phyloP scores from a whole-genome alignment of 2,888 invertebrate species.

The Periphyllus acericola region DNA sequence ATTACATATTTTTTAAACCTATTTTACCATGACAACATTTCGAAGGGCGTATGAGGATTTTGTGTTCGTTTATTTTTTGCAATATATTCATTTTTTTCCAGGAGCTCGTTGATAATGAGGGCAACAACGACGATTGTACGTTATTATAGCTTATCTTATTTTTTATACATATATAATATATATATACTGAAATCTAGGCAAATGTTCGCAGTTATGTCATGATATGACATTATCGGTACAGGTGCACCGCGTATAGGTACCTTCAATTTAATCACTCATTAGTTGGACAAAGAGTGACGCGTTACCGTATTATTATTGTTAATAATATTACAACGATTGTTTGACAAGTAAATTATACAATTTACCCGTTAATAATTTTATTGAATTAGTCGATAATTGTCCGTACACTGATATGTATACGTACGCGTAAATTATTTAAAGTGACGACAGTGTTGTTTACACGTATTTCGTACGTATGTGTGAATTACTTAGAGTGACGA shows the following conservation, averaged over 20 bases:
- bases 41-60: neutral
- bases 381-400: slow-evolving; percentile 3
- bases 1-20: too few relatives aligned
- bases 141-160: too few relatives aligned
- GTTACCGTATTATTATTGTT: neutral
- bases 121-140: neutral
- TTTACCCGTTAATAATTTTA: neutral
- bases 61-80: neutral
- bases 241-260: neutral
- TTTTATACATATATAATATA: too few relatives aligned
- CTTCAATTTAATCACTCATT: too few relatives aligned
- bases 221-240: too few relatives aligned
- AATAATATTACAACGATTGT: neutral
- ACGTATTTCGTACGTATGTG: neutral
- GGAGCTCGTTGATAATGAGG: neutral
- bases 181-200: too few relatives aligned
- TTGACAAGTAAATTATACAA: neutral
- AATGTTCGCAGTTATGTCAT: too few relatives aligned
- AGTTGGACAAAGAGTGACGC: too few relatives aligned
- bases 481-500: too few relatives aligned
- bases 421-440: slow-evolving; percentile 3
- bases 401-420: neutral
- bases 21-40: too few relatives aligned
- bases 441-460: neutral
- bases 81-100: neutral